A percentile compares a stretch with the other conserved stretches of the same genome.
Evolutionary conservation across 2,888 invertebrate genomes (phyloP).

Genomic region (Drosophila greeni): DNA sequence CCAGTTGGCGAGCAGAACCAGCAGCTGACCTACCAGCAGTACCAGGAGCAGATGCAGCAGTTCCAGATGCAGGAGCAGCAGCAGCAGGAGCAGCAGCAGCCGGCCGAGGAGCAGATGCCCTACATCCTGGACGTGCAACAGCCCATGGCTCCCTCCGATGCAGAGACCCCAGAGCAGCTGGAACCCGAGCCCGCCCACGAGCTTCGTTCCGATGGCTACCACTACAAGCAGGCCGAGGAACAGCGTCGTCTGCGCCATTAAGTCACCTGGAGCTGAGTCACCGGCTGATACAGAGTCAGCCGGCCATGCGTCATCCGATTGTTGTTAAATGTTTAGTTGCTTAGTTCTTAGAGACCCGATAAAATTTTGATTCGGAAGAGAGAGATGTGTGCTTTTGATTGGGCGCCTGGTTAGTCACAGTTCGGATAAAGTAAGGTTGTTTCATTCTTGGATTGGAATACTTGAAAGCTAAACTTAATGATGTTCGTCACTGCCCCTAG

Average conservation of each 20-base stretch:
- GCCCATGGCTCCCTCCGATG: slow-evolving; percentile 61
- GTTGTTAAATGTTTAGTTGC: slow-evolving; percentile 50
- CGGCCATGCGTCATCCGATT: slow-evolving; percentile 32
- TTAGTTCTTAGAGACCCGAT: slow-evolving; percentile 47
- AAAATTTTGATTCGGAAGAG: slow-evolving; percentile 39
- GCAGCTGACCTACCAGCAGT: slow-evolving; percentile 61
- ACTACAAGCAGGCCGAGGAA: slow-evolving; percentile 60
- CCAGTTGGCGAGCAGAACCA: slow-evolving; percentile 21
- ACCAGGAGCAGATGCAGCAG: slow-evolving; percentile 55
- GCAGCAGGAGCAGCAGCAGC: slow-evolving; percentile 8
- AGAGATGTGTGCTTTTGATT: background rate
- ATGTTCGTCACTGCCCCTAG: background rate
- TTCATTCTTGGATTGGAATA: background rate
- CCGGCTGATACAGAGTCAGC: slow-evolving; percentile 3
- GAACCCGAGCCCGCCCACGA: slow-evolving; percentile 63
- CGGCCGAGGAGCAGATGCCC: slow-evolving; percentile 47
- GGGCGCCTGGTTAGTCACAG: slow-evolving; percentile 3
- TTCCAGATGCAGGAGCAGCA: slow-evolving; percentile 35
- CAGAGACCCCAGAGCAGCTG: slow-evolving; percentile 42
- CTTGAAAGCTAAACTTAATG: background rate
- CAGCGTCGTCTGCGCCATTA: slow-evolving; percentile 60
- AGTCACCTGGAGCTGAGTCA: slow-evolving; percentile 23
- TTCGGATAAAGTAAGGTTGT: background rate
- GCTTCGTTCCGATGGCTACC: slow-evolving; percentile 65
- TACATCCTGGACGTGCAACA: slow-evolving; percentile 62